Percentiles rank a stretch among this genome's conserved stretches.
These are phyloP conservation scores for Cavia porcellus DNA, from an alignment of 2,113 vertebrate species.

Conservation along the genomic window DNA sequence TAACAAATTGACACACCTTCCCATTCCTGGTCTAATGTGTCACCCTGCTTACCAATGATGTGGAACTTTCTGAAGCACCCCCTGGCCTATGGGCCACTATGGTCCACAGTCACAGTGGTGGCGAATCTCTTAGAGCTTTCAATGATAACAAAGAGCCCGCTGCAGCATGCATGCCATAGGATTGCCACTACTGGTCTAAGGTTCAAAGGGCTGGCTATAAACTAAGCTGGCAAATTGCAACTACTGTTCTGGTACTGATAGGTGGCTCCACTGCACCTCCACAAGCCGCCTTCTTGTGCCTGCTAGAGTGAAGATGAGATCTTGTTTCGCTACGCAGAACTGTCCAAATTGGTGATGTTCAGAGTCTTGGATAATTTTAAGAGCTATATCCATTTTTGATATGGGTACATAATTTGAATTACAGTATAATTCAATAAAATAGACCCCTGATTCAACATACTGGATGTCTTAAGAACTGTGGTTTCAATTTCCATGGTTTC, in stretches of 20 bases:
- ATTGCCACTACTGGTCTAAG: not conserved
- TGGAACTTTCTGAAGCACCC: not conserved
- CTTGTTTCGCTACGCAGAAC: not conserved
- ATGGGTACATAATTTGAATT: not conserved
- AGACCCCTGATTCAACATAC: not conserved
- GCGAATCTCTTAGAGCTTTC: not conserved
- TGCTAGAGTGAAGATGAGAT: not conserved
- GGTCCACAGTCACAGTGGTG: not conserved
- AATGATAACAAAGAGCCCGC: not conserved
- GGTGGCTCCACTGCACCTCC: too few relatives aligned
- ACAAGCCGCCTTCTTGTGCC: not conserved
- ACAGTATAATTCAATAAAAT: not conserved
- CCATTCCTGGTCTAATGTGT: not conserved
- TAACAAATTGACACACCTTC: not conserved
- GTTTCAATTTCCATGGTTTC: not conserved
- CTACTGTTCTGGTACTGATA: not conserved
- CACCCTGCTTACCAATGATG: fast-evolving
- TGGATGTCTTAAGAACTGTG: not conserved
- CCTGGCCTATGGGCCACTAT: not conserved
- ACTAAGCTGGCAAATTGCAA: not conserved
- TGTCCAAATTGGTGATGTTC: not conserved
- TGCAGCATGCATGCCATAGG: not conserved
- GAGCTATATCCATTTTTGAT: not conserved
- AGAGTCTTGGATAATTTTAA: not conserved
- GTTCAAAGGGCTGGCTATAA: not conserved